phyloP scores from a whole-genome alignment of 2,113 vertebrate species.

The Plectropomus leopardus region DNA sequence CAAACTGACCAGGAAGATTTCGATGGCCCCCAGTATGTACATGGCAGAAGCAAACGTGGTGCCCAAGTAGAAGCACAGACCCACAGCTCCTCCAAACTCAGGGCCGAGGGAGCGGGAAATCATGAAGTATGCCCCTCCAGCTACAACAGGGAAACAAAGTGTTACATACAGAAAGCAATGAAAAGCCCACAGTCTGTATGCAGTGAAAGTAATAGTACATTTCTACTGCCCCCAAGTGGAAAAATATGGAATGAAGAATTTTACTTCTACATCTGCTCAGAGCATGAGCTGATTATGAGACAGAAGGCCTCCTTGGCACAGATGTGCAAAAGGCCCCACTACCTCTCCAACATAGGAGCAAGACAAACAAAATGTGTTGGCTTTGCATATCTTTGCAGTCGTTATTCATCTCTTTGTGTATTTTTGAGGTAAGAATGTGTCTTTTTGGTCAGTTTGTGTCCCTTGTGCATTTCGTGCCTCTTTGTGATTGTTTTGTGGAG shows the following conservation, averaged over 20 bases:
- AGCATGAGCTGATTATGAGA: too few relatives aligned
- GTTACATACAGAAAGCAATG: not conserved
- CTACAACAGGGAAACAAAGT: slow-evolving; percentile 73
- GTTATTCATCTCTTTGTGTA: too few relatives aligned
- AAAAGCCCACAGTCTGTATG: not conserved
- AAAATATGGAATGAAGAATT: not conserved
- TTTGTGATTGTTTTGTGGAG: too few relatives aligned
- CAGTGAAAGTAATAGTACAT: not conserved
- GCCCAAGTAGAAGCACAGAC: slow-evolving; percentile 97
- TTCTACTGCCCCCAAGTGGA: slow-evolving; percentile 45
- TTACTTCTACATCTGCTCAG: not conserved
- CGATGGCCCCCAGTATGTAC: slow-evolving; percentile 98
- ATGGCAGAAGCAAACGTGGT: slow-evolving; percentile 98
- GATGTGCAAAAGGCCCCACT: too few relatives aligned
- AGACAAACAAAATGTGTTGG: too few relatives aligned
- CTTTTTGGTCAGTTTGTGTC: too few relatives aligned
- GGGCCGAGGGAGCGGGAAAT: slow-evolving; percentile 97
- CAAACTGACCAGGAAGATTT: slow-evolving; percentile 95
- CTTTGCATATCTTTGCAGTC: too few relatives aligned
- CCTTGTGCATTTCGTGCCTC: too few relatives aligned
- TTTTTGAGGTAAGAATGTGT: too few relatives aligned
- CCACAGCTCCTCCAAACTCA: slow-evolving; percentile 98
- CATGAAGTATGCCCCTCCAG: slow-evolving; percentile 99
- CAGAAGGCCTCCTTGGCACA: too few relatives aligned
- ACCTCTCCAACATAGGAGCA: too few relatives aligned